Conservation (phyloP, 2,797 vertebrate genomes). For the Propithecus perrieri region DNA sequence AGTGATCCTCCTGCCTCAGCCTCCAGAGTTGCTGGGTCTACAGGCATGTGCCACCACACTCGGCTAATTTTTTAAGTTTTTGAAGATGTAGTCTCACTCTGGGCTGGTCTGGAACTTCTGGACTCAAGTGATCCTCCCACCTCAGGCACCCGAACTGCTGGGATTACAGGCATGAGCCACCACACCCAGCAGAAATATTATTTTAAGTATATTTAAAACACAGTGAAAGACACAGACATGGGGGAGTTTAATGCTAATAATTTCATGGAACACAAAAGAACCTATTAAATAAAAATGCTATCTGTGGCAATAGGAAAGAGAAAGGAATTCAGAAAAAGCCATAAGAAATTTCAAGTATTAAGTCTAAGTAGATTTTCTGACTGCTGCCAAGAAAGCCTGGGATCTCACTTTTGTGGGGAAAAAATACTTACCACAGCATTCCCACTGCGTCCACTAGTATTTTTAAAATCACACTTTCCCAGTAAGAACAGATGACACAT, state of each 20-base stretch:
- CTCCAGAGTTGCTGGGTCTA: too few relatives aligned
- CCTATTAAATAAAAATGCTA: slow-evolving; percentile 34
- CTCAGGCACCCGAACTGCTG: neutral
- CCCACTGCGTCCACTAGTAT: neutral
- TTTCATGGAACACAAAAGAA: slow-evolving; percentile 36
- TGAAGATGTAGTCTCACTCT: neutral
- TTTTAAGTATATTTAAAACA: slow-evolving; percentile 42
- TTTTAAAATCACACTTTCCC: neutral
- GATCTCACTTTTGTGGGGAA: neutral
- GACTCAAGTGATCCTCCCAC: neutral
- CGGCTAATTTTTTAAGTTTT: neutral
- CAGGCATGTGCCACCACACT: neutral
- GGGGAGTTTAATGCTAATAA: slow-evolving; percentile 27
- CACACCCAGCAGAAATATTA: neutral
- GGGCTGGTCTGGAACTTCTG: neutral
- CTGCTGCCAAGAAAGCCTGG: neutral
- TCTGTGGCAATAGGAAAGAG: neutral
- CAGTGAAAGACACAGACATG: neutral
- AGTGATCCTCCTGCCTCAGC: neutral
- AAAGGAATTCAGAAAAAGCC: slow-evolving; percentile 28
- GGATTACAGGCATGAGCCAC: neutral
- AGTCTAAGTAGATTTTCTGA: neutral
- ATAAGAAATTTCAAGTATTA: slow-evolving; percentile 17
- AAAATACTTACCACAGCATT: neutral
- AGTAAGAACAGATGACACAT: neutral